Evolutionary conservation across 2,113 vertebrate genomes (phyloP), one percentile per base, ranked within the genome.

Genomic region (Melanostigma gelatinosum): DNA sequence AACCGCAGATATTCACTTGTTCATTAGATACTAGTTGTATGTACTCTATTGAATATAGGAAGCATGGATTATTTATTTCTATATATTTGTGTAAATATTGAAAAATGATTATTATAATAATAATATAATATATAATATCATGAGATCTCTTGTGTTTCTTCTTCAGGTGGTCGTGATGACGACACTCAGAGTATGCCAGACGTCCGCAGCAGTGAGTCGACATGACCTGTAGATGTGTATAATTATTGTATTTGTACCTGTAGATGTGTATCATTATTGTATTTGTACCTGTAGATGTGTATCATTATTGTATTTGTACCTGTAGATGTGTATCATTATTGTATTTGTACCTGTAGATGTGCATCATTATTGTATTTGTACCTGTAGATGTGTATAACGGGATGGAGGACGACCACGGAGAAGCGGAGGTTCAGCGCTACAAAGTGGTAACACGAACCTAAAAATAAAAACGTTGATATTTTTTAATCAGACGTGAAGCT

Each of bases 161-260:
- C n/a, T 38, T 15, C 88, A 95, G 94, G 92, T 32, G 79, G 88
- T 0, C 92, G 89, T 61, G 95, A 95, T 12, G 93, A 95, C 29
- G 94, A 96, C 79, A 94, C 94, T 20, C 93, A 93, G 79, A 95
- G 93, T 55, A 95, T 94, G 94, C 94, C 95, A 0, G 95, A 95
- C 11, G 87, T 94, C 58, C 93, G 79, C 75, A 88, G 87, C 73
- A 65, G 95, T 96, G 72, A 95, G 95, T 91, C 16, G 0, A 15
- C 4, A 6, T 34, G 29, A 29, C 44, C 44, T 15, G 13, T 42
- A 95, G 95, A 93, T 55, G 36, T 66, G 3, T 87, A 88, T 57
- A 94, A 94, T 40, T 66, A 20, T 32, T 18, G 57, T 70, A 4
- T 62, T 20, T 18, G 3, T 87, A 6, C 36, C 63, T 40, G 29